Conservation (phyloP, 2,113 vertebrate species). For the rat (Rattus norvegicus) region DNA sequence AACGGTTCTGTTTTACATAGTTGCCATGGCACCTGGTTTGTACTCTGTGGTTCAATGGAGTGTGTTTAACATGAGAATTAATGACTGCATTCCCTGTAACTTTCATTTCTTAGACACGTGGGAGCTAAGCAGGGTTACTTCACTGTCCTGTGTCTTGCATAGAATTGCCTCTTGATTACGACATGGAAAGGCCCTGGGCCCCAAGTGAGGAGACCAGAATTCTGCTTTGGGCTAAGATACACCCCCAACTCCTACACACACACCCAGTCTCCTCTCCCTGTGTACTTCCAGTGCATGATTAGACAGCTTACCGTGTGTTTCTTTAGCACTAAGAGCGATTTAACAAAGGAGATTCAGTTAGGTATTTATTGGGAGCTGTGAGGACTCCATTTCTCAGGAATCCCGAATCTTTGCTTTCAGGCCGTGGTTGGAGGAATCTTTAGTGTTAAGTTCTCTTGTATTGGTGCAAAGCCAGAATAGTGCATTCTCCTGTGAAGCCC, state of each 20-base stretch:
- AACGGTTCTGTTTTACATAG: slow-evolving; percentile 9
- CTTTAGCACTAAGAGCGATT: not conserved
- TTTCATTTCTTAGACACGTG: slow-evolving; percentile 1
- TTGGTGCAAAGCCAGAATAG: not conserved
- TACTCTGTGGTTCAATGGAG: not conserved
- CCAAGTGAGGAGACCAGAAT: not conserved
- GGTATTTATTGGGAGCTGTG: not conserved
- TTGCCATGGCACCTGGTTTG: not conserved
- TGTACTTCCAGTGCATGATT: not conserved
- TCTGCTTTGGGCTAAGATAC: not conserved
- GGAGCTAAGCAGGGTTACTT: slow-evolving; percentile 16
- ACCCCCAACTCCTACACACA: too few relatives aligned
- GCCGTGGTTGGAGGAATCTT: not conserved
- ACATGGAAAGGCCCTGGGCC: not conserved
- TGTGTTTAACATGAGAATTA: not conserved
- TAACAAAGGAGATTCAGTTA: slow-evolving; percentile 10
- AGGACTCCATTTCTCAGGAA: not conserved
- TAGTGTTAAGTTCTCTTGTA: not conserved
- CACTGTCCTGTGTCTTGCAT: not conserved
- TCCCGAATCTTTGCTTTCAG: not conserved
- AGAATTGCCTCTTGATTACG: not conserved
- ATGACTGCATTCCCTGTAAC: not conserved
- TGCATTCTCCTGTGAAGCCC: not conserved
- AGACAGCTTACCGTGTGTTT: not conserved
- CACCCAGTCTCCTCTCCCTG: not conserved